Evolutionary conservation across 1,140 invertebrate species (phyloP).

Genomic region (Halotydeus destructor): DNA sequence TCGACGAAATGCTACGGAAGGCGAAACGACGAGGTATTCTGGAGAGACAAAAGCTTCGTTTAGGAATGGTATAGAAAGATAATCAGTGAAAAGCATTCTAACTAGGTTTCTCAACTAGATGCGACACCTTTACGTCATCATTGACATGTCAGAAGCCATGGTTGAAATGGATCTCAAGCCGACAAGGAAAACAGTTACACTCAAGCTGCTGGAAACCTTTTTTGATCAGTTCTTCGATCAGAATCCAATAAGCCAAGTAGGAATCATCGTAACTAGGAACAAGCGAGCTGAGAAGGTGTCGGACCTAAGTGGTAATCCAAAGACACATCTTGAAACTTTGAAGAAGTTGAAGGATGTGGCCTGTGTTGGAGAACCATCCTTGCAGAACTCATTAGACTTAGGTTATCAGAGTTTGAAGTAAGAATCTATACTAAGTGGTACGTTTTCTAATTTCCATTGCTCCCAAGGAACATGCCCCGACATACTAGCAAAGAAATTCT

Average conservation of each 20-base stretch:
- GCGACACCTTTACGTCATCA: slow-evolving; percentile 71
- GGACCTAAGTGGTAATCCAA: slow-evolving; percentile 39
- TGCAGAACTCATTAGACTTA: slow-evolving; percentile 81
- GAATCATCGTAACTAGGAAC: slow-evolving; percentile 70
- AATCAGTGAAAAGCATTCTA: background rate
- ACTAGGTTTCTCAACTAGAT: slow-evolving; percentile 30
- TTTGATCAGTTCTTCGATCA: slow-evolving; percentile 94
- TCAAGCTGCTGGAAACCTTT: slow-evolving; percentile 68
- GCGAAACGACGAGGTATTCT: slow-evolving; percentile 54
- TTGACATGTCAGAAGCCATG: slow-evolving; percentile 88
- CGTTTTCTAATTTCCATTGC: slow-evolving; percentile 1
- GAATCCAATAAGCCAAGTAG: slow-evolving; percentile 93
- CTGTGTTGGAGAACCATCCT: slow-evolving; percentile 65
- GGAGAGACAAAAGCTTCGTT: slow-evolving; percentile 45
- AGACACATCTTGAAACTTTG: slow-evolving; percentile 25
- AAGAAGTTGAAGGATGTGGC: slow-evolving; percentile 22
- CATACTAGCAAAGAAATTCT: slow-evolving; percentile 54
- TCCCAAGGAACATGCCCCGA: slow-evolving; percentile 48
- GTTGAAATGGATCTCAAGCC: slow-evolving; percentile 82
- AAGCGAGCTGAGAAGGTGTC: slow-evolving; percentile 80
- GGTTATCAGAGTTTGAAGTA: slow-evolving; percentile 56
- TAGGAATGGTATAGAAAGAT: slow-evolving; percentile 47
- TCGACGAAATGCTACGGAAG: slow-evolving; percentile 71
- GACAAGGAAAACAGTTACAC: slow-evolving; percentile 61
- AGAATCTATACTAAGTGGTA: slow-evolving; percentile 2